Percentiles rank a stretch among this genome's conserved stretches.
These are phyloP conservation scores for Ceriagrion tenellum DNA, from an alignment of 2,888 invertebrate species.

Conservation along the genomic window DNA sequence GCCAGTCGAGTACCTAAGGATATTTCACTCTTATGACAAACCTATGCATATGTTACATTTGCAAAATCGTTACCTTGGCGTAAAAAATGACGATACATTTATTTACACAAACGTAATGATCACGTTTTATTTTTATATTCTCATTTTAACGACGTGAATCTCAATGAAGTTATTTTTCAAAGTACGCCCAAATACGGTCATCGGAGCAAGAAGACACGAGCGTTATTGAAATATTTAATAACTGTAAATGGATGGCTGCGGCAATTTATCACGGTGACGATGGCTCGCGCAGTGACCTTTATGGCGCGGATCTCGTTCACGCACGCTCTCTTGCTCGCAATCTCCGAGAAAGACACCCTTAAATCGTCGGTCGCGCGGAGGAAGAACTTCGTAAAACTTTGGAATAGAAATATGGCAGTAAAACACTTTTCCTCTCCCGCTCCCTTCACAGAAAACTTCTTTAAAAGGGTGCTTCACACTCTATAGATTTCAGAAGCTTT, in stretches of 20 bases:
- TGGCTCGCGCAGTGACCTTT: not conserved
- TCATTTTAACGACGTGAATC: not conserved
- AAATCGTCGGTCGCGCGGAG: not conserved
- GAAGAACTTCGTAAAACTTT: conserved; percentile 10
- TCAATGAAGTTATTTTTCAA: not conserved
- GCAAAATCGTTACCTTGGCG: not conserved
- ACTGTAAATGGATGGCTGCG: not conserved
- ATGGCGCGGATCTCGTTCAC: not conserved
- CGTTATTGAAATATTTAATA: not conserved
- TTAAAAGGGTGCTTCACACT: conserved; percentile 59
- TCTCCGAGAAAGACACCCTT: not conserved
- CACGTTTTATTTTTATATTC: not conserved
- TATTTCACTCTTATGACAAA: not conserved
- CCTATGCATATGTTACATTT: too few species aligned
- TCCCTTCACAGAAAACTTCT: not conserved
- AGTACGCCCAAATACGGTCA: not conserved
- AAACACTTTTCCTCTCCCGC: conserved; percentile 31
- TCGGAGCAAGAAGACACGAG: not conserved
- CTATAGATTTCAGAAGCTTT: conserved; percentile 66
- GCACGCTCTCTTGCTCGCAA: not conserved
- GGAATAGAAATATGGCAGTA: conserved; percentile 33
- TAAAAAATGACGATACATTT: not conserved
- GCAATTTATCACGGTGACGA: not conserved
- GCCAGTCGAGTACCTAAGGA: not conserved
- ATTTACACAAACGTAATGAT: not conserved